A percentile compares a stretch with the other conserved stretches of the same genome.
These are phyloP conservation scores for Leucophenga montana DNA, from an alignment of 2,888 invertebrate genomes.

Conservation along the genomic window DNA sequence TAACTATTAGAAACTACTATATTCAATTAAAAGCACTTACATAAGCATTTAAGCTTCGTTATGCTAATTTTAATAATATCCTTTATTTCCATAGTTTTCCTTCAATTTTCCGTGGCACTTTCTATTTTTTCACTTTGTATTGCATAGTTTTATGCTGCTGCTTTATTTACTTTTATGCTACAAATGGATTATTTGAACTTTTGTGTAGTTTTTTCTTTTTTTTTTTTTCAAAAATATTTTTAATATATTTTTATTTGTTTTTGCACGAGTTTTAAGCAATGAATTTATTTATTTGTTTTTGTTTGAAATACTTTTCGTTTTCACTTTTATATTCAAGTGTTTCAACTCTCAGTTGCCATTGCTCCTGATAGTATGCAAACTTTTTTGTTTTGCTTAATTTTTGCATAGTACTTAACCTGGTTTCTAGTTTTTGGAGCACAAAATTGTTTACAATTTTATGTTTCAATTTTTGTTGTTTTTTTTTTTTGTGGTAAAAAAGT, in stretches of 20 bases:
- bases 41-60: too few relatives aligned
- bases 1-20: too few relatives aligned
- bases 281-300: not conserved
- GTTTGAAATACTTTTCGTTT: not conserved
- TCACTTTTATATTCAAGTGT: not conserved
- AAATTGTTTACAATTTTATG: constrained; percentile 27
- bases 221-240: not conserved
- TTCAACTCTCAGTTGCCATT: not conserved
- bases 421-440: constrained; percentile 38
- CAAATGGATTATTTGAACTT: not conserved
- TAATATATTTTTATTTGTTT: constrained; percentile 1
- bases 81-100: too few relatives aligned
- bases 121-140: not conserved
- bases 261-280: not conserved
- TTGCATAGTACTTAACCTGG: constrained; percentile 45
- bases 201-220: constrained; percentile 18
- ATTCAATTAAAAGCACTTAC: too few relatives aligned
- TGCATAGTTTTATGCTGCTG: constrained; percentile 2
- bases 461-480: constrained; percentile 13
- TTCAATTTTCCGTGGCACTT: not conserved
- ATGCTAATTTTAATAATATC: too few relatives aligned
- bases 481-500: constrained; percentile 4
- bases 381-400: not conserved
- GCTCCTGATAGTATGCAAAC: constrained; percentile 8
- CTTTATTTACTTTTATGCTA: not conserved